Conservation (phyloP, 1,140 invertebrate genomes). For the Apis dorsata region DNA sequence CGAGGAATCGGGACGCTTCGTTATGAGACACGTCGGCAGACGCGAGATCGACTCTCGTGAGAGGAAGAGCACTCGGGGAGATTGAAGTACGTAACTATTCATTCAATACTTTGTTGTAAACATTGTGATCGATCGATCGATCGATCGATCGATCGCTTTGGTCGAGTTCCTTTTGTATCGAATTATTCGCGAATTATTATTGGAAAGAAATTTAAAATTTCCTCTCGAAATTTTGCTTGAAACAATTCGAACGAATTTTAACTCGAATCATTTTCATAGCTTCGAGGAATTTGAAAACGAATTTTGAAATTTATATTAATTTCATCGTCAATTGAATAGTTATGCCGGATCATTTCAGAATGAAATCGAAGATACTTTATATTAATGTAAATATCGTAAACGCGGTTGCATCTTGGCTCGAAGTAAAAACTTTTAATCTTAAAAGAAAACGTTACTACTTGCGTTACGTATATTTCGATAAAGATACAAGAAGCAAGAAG, state of each 20-base stretch:
- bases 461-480: background rate
- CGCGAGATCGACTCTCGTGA: constrained; percentile 8
- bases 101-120: background rate
- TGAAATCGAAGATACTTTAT: background rate
- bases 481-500: constrained; percentile 19
- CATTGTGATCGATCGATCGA: background rate
- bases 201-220: background rate
- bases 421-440: background rate
- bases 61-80: constrained; percentile 12
- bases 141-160: background rate
- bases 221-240: too few species aligned
- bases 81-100: constrained; percentile 16
- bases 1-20: constrained; percentile 8
- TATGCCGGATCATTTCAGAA: background rate
- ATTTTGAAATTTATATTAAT: too few species aligned
- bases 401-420: background rate
- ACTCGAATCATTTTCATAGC: too few species aligned
- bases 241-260: too few species aligned
- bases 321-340: background rate
- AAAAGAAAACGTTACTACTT: background rate
- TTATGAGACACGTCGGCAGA: constrained; percentile 41
- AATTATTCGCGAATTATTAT: background rate
- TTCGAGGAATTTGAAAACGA: too few species aligned
- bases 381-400: background rate
- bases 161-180: background rate